These are phyloP conservation scores for Thera britannica DNA, from an alignment of 2,888 invertebrate genomes.

Conservation along the genomic window DNA sequence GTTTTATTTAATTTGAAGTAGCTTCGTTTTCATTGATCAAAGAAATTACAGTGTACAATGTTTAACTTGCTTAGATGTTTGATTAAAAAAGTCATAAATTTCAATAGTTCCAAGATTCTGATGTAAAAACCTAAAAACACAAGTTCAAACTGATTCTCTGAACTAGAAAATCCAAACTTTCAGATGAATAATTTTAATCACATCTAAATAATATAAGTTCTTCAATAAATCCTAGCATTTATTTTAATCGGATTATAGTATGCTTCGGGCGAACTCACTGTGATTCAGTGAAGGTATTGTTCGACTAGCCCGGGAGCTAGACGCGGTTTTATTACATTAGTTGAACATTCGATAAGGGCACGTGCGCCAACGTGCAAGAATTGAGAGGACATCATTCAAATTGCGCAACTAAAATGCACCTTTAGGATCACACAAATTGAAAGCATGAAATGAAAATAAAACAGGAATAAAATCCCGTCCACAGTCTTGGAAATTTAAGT, in stretches of 20 bases:
- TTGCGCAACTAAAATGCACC: too few species aligned
- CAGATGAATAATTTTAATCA: conserved; percentile 17
- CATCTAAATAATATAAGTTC: conserved; percentile 18
- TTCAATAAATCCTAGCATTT: conserved; percentile 26
- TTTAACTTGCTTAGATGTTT: background rate
- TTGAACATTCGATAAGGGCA: background rate
- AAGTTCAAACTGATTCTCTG: conserved; percentile 8
- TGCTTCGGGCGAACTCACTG: conserved; percentile 17
- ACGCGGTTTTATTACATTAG: background rate
- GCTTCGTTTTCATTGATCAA: conserved; percentile 17
- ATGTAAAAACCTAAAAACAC: background rate
- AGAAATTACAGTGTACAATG: conserved; percentile 1
- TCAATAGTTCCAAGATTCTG: too few species aligned
- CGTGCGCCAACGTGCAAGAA: background rate
- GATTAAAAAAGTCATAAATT: too few species aligned
- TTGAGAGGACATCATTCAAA: background rate
- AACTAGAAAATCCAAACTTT: conserved; percentile 6
- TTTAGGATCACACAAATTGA: too few species aligned
- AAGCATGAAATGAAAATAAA: too few species aligned
- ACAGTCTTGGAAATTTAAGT: too few species aligned
- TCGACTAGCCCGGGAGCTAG: conserved; percentile 9
- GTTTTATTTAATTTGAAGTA: conserved; percentile 8
- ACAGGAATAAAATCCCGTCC: too few species aligned
- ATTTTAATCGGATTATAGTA: conserved; percentile 25
- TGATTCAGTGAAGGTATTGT: conserved; percentile 7